Base-by-base conservation (phyloP, 2,888 invertebrate species). In the Heliconius ethilla region DNA sequence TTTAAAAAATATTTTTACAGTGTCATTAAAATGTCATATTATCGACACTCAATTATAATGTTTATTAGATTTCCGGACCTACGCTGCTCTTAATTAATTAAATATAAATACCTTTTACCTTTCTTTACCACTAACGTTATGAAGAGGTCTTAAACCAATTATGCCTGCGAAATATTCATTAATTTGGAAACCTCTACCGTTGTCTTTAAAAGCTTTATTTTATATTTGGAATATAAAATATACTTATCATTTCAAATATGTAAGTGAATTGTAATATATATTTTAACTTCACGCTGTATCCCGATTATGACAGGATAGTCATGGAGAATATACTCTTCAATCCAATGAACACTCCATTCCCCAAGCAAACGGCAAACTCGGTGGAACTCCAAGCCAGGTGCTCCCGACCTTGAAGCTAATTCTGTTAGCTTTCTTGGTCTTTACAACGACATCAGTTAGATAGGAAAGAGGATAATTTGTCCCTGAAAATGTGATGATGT, bases 1-100 rank as follows among this genome's bases (percentile, higher is more conserved):
- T 15, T 63, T 15, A 45, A 40, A n/a, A 25, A 69, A 40, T 25
- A 69, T 15, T 69, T 69, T 40, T 45, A 69, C 25, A 69, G 7
- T 25, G 69, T 69, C 72, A n/a, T 33, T 18, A 37, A 72, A 72
- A 72, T 59, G 51, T 59, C 65, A 67, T 25, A 67, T 67, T 67
- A 67, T 67, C 62, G 40, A 67, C 59, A 74, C 18, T 73, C 40
- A 74, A 67, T 77, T 72, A 77, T 73, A 77, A 69, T 77, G 51
- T 73, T 78, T 76, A 76, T 73, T 78, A 27, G 62, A 78, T 76
- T 74, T 76, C 33, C 73, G 63, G 33, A 78, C 63, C 73, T 55
- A 75, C 66, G 67, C 37, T 62, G n/a, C 33, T 69, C 66, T 25
- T 76, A 73, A 76, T 67, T 75, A 63, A 76, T 73, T 55, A 59